Percentiles rank a stretch among this genome's conserved stretches.
These are phyloP conservation scores for Sesamia inferens DNA, from an alignment of 2,888 invertebrate species.

Conservation along the genomic window DNA sequence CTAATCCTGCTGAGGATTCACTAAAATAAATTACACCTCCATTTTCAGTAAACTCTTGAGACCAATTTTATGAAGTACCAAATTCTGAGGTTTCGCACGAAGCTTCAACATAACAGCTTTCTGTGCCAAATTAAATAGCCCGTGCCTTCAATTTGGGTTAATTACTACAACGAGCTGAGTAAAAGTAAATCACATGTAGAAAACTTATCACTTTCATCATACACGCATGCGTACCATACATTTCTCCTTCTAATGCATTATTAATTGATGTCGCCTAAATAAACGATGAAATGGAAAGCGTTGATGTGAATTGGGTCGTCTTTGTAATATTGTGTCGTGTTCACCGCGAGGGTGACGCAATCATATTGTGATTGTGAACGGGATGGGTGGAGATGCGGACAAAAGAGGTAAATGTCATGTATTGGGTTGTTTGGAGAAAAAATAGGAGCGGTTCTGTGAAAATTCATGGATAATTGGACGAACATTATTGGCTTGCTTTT, in stretches of 20 bases:
- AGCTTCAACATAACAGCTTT: slow-evolving; percentile 26
- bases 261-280: slow-evolving; percentile 72
- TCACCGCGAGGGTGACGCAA: slow-evolving; percentile 44
- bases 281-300: slow-evolving; percentile 75
- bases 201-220: slow-evolving; percentile 75
- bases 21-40: slow-evolving; percentile 34
- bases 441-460: slow-evolving; percentile 26
- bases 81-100: slow-evolving; percentile 18
- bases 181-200: slow-evolving; percentile 71
- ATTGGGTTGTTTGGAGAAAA: slow-evolving; percentile 13
- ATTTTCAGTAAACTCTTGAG: slow-evolving; percentile 17
- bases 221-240: slow-evolving; percentile 62
- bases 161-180: slow-evolving; percentile 62
- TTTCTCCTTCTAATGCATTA: slow-evolving; percentile 70
- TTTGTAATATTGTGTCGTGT: slow-evolving; percentile 61
- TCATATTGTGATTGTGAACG: slow-evolving; percentile 50
- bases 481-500: neutral
- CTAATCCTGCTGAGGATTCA: neutral
- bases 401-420: slow-evolving; percentile 43
- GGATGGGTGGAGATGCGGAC: slow-evolving; percentile 50
- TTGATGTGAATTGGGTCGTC: slow-evolving; percentile 66
- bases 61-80: slow-evolving; percentile 30
- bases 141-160: slow-evolving; percentile 64
- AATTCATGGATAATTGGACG: neutral
- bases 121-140: slow-evolving; percentile 52